Base-by-base conservation (phyloP, 2,888 invertebrate genomes). In the Athalia rosae region DNA sequence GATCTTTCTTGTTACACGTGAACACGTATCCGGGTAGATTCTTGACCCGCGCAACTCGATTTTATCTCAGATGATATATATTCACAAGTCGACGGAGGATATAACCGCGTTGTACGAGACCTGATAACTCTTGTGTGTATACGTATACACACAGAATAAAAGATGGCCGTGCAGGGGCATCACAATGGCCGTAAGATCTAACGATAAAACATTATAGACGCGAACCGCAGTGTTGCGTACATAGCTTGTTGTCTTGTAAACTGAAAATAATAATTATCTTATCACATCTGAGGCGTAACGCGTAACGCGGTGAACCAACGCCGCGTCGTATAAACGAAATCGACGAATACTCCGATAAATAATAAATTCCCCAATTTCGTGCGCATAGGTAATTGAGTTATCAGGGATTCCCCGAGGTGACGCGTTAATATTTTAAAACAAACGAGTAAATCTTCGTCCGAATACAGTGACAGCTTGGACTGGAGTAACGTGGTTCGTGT, bases 11-110 rank as follows among this genome's bases (percentile, higher is more conserved):
- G 43, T 62, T 53, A 41, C 41, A 47, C n/a, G 43, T 7, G 63
- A 43, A 77, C 76, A 79, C 80, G 79, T 82, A 83, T 83, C 84
- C 83, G 83, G 82, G 81, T 81, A 58, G 79, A 82, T 81, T 82
- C 83, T 78, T 82, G 83, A 84, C 83, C 84, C 78, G 80, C 83
- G 71, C 81, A 82, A 82, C 76, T 77, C 78, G 83, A 82, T 84
- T 77, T 82, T 83, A 82, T 82, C 82, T 53, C 43, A 62, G 66
- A 81, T 82, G 81, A 83, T 81, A 81, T 83, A 83, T 82, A 81
- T 80, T 79, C 79, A 80, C 81, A 79, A 81, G 77, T 76, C 79
- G 76, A 76, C 76, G 67, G 79, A 74, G 77, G 78, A 77, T 64
- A 76, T 58, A 50, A 77, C 77, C 56, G 67, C 61, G 76, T 73